These are phyloP conservation scores for Clitarchus hookeri DNA, from an alignment of 2,888 invertebrate genomes.

Conservation along the genomic window DNA sequence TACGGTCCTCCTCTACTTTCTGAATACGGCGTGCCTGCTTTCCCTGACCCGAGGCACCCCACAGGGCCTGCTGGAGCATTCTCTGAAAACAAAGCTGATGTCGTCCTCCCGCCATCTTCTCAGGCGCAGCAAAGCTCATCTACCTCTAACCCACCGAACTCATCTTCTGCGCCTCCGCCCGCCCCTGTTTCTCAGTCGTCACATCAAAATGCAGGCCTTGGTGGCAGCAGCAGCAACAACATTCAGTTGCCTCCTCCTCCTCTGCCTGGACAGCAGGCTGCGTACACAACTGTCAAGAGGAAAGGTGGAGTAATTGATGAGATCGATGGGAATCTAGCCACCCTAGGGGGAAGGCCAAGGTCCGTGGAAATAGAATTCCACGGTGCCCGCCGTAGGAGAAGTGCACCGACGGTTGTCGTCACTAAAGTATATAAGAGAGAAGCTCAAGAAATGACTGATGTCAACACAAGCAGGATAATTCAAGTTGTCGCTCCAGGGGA, in stretches of 20 bases:
- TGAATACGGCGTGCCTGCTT: slow-evolving; percentile 52
- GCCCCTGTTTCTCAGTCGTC: slow-evolving; percentile 55
- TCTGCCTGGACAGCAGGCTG: slow-evolving; percentile 76
- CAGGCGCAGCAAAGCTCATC: slow-evolving; percentile 60
- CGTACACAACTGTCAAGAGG: slow-evolving; percentile 83
- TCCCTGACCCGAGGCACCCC: slow-evolving; percentile 86
- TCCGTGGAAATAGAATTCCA: slow-evolving; percentile 84
- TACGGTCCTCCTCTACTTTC: slow-evolving; percentile 65
- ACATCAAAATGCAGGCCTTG: slow-evolving; percentile 34
- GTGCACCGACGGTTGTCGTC: slow-evolving; percentile 62
- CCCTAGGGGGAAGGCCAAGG: slow-evolving; percentile 83
- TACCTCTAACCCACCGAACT: slow-evolving; percentile 67
- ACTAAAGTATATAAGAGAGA: slow-evolving; percentile 82
- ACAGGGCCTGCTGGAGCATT: slow-evolving; percentile 81
- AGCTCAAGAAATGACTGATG: slow-evolving; percentile 77
- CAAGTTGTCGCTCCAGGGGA: slow-evolving; percentile 57
- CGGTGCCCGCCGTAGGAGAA: slow-evolving; percentile 70
- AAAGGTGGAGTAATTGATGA: slow-evolving; percentile 69
- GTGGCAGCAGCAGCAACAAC: slow-evolving; percentile 54
- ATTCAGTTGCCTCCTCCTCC: slow-evolving; percentile 80
- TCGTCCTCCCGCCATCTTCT: slow-evolving; percentile 80
- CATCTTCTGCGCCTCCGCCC: slow-evolving; percentile 61
- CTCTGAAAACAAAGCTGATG: slow-evolving; percentile 80
- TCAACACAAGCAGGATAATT: slow-evolving; percentile 53
- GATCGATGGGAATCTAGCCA: slow-evolving; percentile 76